These are phyloP conservation scores for Falco biarmicus DNA, from an alignment of 2,797 vertebrate genomes.

Conservation along the genomic window DNA sequence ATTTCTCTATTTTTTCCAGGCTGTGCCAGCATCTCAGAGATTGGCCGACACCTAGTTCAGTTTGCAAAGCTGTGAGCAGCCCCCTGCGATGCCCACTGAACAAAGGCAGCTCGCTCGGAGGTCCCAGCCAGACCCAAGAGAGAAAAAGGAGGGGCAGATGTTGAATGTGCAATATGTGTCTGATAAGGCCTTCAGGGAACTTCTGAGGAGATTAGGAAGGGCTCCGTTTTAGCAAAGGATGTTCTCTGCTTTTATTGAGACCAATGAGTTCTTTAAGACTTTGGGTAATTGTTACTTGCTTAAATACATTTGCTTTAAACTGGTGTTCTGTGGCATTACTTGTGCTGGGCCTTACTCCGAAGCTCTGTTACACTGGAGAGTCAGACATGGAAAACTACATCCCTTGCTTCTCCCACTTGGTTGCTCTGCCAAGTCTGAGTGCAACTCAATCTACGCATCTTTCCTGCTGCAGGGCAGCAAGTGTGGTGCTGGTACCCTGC, in stretches of 20 bases:
- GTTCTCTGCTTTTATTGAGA: background rate
- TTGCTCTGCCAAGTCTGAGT: background rate
- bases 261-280: background rate
- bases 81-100: background rate
- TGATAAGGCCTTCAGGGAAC: background rate
- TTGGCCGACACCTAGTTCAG: constrained; percentile 89
- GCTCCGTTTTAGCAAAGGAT: background rate
- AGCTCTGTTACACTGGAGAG: rapidly evolving
- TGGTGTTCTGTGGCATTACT: background rate
- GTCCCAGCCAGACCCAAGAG: background rate
- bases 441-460: background rate
- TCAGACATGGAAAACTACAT: background rate
- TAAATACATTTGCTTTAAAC: constrained; percentile 16
- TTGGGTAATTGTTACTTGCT: background rate
- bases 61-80: constrained; percentile 82
- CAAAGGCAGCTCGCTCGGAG: background rate
- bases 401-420: background rate
- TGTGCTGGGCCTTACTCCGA: background rate
- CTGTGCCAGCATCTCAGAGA: constrained; percentile 88
- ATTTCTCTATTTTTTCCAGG: constrained; percentile 77
- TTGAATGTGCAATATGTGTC: background rate
- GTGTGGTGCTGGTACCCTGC: background rate
- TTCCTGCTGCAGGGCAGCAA: background rate
- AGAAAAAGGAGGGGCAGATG: background rate
- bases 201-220: background rate